phyloP scores from a whole-genome alignment of 2,797 vertebrate genomes.

The Hybognathus amarus region DNA sequence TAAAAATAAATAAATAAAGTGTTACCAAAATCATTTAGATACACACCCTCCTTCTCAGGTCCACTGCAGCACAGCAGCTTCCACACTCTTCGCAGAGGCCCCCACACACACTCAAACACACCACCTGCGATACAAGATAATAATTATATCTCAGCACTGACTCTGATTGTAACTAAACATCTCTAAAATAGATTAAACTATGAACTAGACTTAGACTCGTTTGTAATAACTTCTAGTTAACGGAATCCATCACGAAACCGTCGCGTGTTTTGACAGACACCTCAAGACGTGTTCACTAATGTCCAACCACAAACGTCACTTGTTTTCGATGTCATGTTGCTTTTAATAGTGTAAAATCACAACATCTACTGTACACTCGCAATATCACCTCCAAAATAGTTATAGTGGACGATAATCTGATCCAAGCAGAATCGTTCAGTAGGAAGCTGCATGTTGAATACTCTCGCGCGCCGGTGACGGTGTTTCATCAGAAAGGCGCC shows the following conservation, averaged over 20 bases:
- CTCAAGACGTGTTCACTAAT: neutral
- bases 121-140: neutral
- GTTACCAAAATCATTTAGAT: too few species aligned
- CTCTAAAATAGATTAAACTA: neutral
- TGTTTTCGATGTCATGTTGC: neutral
- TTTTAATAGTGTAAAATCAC: too few species aligned
- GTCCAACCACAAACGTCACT: neutral
- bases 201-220: too few species aligned
- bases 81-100: neutral
- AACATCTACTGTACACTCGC: too few species aligned
- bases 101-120: neutral
- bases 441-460: neutral
- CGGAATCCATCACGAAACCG: neutral
- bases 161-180: neutral
- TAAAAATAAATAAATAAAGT: too few species aligned
- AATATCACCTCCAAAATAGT: neutral
- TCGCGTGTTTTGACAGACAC: neutral
- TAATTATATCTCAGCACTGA: too few species aligned
- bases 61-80: neutral
- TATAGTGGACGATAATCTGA: neutral
- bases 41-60: neutral
- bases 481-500: neutral
- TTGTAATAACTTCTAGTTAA: neutral
- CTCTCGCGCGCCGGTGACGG: too few species aligned
- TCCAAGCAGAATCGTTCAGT: rapidly evolving